Percentiles rank a stretch among this genome's conserved stretches.
These are phyloP conservation scores for Motacilla alba DNA, from an alignment of 2,113 vertebrate genomes.

Conservation along the genomic window DNA sequence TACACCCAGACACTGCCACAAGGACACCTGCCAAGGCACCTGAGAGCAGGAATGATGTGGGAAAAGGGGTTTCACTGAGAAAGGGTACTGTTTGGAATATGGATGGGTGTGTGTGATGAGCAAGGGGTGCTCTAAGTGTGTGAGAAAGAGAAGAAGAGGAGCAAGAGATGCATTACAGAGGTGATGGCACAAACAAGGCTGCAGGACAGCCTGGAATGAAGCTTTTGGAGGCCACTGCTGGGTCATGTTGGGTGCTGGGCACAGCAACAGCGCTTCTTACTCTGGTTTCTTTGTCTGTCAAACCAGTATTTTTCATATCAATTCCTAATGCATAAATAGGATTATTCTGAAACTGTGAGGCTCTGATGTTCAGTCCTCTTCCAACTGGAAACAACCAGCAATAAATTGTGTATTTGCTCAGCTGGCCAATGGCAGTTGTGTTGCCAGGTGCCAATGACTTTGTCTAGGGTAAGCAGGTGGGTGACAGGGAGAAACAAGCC, in stretches of 20 bases:
- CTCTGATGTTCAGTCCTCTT: neutral
- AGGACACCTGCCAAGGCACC: neutral
- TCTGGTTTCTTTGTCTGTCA: neutral
- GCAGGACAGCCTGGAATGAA: neutral
- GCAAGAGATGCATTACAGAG: neutral
- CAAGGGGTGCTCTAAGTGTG: neutral
- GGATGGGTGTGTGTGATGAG: neutral
- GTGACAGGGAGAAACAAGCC: neutral
- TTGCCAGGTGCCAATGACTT: neutral
- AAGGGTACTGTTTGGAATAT: neutral
- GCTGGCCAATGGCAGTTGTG: neutral
- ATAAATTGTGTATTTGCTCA: conserved; percentile 30
- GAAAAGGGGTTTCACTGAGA: neutral
- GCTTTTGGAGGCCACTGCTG: neutral
- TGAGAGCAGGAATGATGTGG: neutral
- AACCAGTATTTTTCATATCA: neutral
- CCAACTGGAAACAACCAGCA: neutral
- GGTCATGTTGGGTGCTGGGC: neutral
- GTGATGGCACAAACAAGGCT: neutral
- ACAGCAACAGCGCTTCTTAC: neutral
- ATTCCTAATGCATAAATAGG: neutral
- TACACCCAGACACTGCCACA: neutral
- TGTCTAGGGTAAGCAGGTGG: neutral
- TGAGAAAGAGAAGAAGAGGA: neutral
- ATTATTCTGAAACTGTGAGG: neutral